Base-by-base conservation (phyloP, 1,140 invertebrate genomes). In the Ceratina calcarata region DNA sequence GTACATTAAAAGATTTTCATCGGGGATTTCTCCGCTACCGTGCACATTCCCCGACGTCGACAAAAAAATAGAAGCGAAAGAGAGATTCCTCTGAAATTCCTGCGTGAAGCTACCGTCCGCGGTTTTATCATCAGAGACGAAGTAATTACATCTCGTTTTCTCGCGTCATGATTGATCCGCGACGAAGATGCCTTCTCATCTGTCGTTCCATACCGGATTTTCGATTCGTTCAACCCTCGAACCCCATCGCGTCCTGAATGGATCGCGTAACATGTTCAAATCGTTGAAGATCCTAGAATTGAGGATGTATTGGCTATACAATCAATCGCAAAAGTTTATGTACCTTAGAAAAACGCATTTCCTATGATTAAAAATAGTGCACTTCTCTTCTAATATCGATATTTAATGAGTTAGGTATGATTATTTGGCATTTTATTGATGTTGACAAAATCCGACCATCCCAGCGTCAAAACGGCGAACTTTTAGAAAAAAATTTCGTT, bases 1-100 rank as follows among this genome's bases (percentile, higher is more conserved):
- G 58, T 70, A 49, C 69, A 78, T 73, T 79, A 74, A 74, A 79
- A 79, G 78, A 73, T 74, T 79, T 79, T 73, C 70, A 74, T 73
- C 78, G 70, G 71, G 71, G 78, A 79, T 74, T 66, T 74, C 62
- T 73, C 12, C 37, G 61, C 53, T 32, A 16, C 32, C 51, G 60
- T 51, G 22, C 62, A 16, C 61, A 20, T 57, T n/a, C 61, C 32
- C n/a, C 67, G 32, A n/a, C 68, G 58, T 24, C 68, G 68, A 32
- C 24, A 27, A 68, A 51, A 45, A 45, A 45, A 45, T 0, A 45
- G 0, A 18, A 15, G 24, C 12, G 12, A 18, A n/a, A 65, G 51
- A 22, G 15, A 53, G 27, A 53, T 55, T 57, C 37, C 49, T n/a
- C 12, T 37, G 74, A 51, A 58, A 60, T 68, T 69, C 45, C 22